Evolutionary conservation across 2,888 invertebrate genomes (phyloP), one percentile per base, ranked within the genome.

Genomic region (Griposia aprilina): DNA sequence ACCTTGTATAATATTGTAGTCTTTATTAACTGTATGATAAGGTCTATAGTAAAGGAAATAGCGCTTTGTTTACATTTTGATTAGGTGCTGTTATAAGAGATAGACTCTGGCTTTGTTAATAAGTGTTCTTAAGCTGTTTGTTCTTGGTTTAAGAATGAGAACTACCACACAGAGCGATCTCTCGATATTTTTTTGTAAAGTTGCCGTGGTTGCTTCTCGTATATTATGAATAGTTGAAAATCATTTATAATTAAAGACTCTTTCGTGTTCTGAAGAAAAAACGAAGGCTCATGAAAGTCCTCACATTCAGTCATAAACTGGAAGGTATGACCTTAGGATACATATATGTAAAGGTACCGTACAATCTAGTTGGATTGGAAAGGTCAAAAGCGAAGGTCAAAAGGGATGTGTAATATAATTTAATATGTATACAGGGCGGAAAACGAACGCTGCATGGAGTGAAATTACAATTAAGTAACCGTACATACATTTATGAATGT

Each of bases 31-130:
- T 30, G 1, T 15, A 3, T 0, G 13, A 76, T 82, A 78, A 74
- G 77, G 77, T 68, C 11, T 66, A 69, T 50, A 52, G 70, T 84
- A 57, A 76, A 30, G 41, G 26, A 41, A 74, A 63, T n/a, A 62
- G 36, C 20, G 7, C 26, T 45, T 41, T 86, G 81, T 86, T 86
- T 86, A 68, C 75, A 76, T 71, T 84, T 55, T 87, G 80, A 87
- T 84, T 82, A 87, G 69, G 20, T 63, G 60, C 26, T 78, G 76
- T 75, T 83, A 69, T 81, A 74, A 84, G 75, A 82, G 60, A 82
- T 76, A 84, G 79, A 76, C 59, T 59, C 23, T 57, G 73, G 72
- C 71, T 85, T 74, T 86, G 80, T 70, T 78, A 71, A 78, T 81
- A 87, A 63, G 66, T 62, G 60, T 70, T 70, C 41, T 63, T 69